These are phyloP conservation scores for Steinernema feltiae DNA, from an alignment of 1,140 invertebrate species.

Conservation along the genomic window DNA sequence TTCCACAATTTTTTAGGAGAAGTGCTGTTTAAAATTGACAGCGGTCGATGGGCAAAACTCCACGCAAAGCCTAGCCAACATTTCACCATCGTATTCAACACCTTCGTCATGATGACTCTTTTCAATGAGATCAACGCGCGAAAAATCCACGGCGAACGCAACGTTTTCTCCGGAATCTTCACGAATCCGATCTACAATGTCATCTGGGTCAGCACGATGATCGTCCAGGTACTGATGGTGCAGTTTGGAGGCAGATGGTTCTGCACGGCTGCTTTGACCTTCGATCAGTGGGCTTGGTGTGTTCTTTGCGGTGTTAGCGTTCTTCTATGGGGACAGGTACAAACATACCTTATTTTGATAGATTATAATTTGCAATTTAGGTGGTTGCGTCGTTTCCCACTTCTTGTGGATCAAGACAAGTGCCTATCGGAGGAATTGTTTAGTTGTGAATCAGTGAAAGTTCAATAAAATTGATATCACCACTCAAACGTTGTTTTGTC, in stretches of 20 bases:
- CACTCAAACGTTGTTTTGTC: no score
- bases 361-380: no score
- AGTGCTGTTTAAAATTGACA: constrained; percentile 85
- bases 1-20: no score
- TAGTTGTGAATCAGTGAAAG: no score
- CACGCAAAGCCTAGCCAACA: constrained; percentile 80
- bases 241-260: constrained; percentile 95
- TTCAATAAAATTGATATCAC: no score
- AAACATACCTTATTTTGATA: constrained; percentile 5
- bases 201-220: constrained; percentile 89
- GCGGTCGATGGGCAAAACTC: constrained; percentile 69
- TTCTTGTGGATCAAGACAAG: no score
- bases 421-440: no score
- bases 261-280: constrained; percentile 76
- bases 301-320: constrained; percentile 90
- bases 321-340: constrained; percentile 89
- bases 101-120: constrained; percentile 99
- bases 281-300: constrained; percentile 99
- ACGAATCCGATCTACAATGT: constrained; percentile 96
- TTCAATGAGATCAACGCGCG: constrained; percentile 99
- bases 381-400: no score
- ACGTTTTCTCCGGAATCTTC: constrained; percentile 80
- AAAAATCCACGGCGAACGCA: constrained; percentile 97
- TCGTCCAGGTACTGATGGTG: constrained; percentile 89
- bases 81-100: constrained; percentile 99